Base-by-base conservation (phyloP, 2,797 vertebrate species). In the Danionella dracula region DNA sequence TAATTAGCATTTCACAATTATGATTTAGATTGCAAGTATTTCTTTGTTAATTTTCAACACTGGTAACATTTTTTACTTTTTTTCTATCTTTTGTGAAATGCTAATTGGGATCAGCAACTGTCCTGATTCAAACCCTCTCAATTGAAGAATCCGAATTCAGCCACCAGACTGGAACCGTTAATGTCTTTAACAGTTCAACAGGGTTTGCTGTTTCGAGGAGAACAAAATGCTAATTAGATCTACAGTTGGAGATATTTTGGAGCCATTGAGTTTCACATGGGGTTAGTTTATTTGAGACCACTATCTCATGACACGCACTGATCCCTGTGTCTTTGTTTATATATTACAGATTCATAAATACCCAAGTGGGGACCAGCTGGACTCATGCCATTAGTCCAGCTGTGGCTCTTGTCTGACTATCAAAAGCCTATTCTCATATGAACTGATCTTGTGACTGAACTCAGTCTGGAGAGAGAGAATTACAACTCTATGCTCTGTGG, bases 401-500 rank as follows among this genome's bases (percentile, higher is more conserved):
- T 67, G 54, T 44, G 8, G 49, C 5, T 37, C 37, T 17, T 12
- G 54, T 17, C 23, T 17, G 56, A 31, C 38, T 60, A 45, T 17
- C 38, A 68, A 49, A 16, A 15, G 31, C 15, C 48, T 46, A 46
- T 45, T 61, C 56, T 54, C 15, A 53, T 68, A 27, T n/a, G 2
- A 31, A 32, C 20, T 35, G 49, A 59, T 35, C 63, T 61, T 67
- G 57, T 72, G 70, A 72, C 63, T 55, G 8, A 42, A 66, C 40
- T 61, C 17, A 72, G 61, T 72, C 63, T 54, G 59, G 41, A 41
- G 9, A 32, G 46, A 61, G 27, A 54, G 37, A 66, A 72, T 62
- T 50, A 54, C 6, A 1, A 29, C 29, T 37, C 37, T 50, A n/a
- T 54, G 20, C 8, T 61, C 57, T 8, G 23, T 16, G 40, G 11